Percentiles rank a stretch among this genome's conserved stretches.
phyloP scores from a whole-genome alignment of 2,797 vertebrate genomes.

The Hylomyscus alleni region DNA sequence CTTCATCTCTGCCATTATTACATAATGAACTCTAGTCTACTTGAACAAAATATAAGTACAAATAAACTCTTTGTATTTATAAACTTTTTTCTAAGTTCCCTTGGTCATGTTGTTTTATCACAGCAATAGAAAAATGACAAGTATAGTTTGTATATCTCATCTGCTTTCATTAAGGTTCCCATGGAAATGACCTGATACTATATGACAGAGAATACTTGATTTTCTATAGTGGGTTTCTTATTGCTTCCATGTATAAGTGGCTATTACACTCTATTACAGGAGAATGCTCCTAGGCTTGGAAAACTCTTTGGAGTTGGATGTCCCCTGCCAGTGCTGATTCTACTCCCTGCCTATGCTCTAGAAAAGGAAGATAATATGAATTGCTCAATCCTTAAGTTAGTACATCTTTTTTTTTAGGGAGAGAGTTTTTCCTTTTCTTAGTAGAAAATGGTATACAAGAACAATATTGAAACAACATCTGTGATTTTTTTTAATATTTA shows the following conservation, averaged over 20 bases:
- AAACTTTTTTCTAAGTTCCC: background rate
- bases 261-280: background rate
- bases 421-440: too few species aligned
- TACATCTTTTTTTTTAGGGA: background rate
- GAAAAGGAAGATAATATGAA: background rate
- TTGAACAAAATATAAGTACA: background rate
- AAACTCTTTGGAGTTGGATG: background rate
- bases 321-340: background rate
- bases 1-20: background rate
- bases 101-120: background rate
- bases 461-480: too few species aligned
- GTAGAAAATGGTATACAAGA: too few species aligned
- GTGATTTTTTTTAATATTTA: too few species aligned
- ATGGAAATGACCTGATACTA: background rate
- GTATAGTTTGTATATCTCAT: background rate
- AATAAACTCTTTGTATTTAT: background rate
- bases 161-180: background rate
- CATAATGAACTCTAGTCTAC: too few species aligned
- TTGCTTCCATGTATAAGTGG: background rate
- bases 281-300: background rate
- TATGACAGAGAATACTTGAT: background rate
- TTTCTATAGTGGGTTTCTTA: background rate
- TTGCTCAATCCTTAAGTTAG: background rate
- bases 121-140: background rate
- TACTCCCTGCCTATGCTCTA: background rate